Percentiles rank a stretch among this genome's conserved stretches.
These are phyloP conservation scores for Epinotia demarniana DNA, from an alignment of 2,888 invertebrate species.

Conservation along the genomic window DNA sequence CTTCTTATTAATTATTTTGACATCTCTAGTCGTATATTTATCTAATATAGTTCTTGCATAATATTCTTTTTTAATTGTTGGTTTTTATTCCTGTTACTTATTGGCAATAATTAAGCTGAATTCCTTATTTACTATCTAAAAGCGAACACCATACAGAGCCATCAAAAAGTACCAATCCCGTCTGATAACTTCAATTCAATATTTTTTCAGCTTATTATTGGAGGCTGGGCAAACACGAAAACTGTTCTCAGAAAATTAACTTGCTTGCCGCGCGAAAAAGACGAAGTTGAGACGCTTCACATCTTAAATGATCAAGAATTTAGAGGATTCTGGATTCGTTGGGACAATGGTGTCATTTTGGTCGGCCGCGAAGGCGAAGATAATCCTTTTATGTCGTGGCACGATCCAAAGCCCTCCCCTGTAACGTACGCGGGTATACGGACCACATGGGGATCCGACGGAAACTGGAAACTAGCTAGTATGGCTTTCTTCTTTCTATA, in stretches of 20 bases:
- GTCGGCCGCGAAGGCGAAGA: constrained; percentile 10
- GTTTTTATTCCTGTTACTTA: too few relatives aligned
- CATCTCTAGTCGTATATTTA: too few relatives aligned
- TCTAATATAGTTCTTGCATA: too few relatives aligned
- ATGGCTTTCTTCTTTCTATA: not conserved
- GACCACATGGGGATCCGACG: constrained; percentile 20
- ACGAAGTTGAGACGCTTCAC: constrained; percentile 4
- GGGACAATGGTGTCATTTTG: constrained; percentile 14
- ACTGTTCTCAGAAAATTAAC: constrained; percentile 11
- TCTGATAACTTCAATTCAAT: not conserved
- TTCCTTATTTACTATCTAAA: too few relatives aligned
- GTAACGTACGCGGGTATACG: constrained; percentile 5
- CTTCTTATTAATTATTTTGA: too few relatives aligned
- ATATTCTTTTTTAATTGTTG: too few relatives aligned
- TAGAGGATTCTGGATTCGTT: constrained; percentile 18
- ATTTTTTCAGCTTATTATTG: constrained; percentile 18
- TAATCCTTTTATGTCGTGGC: constrained; percentile 21
- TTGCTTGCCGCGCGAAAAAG: constrained; percentile 16
- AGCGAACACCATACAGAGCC: too few relatives aligned
- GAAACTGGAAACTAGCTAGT: constrained; percentile 23
- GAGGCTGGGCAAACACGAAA: constrained; percentile 28
- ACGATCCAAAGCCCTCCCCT: constrained; percentile 12
- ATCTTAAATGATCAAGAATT: constrained; percentile 42
- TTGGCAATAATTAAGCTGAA: too few relatives aligned
- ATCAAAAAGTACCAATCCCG: not conserved